A percentile compares a stretch with the other conserved stretches of the same genome.
Conservation (phyloP, 1,140 invertebrate species). For the Radopholus similis region DNA sequence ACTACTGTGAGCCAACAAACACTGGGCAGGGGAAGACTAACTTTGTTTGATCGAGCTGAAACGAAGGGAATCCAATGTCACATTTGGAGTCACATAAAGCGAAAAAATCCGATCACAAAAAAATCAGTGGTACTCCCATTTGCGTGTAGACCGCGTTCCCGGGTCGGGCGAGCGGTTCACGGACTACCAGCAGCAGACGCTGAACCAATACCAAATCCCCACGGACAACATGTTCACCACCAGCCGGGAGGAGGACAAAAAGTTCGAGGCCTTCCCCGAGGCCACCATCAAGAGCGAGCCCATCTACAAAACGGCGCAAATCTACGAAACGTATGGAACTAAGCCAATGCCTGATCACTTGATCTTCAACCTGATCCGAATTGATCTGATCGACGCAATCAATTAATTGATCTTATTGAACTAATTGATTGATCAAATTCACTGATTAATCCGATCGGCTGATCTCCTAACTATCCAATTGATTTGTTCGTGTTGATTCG, state of each 20-base stretch:
- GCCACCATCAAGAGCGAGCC: conserved; percentile 44
- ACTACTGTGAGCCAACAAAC: conserved; percentile 28
- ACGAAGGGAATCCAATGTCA: neutral
- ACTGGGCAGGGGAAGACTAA: neutral
- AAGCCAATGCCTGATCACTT: too few species aligned
- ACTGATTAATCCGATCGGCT: too few species aligned
- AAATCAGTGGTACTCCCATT: conserved; percentile 1
- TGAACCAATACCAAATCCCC: conserved; percentile 47
- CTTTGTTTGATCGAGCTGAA: too few species aligned
- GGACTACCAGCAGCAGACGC: conserved; percentile 35
- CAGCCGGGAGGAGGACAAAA: conserved; percentile 56
- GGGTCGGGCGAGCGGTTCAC: conserved; percentile 44
- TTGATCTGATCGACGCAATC: too few species aligned
- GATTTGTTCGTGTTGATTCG: too few species aligned
- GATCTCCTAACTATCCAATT: too few species aligned
- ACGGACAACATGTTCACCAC: conserved; percentile 58
- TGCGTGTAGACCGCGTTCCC: conserved; percentile 38
- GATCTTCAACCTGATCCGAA: too few species aligned
- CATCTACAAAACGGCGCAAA: conserved; percentile 55
- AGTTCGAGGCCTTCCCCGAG: conserved; percentile 60
- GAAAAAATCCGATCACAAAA: neutral
- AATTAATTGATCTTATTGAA: too few species aligned
- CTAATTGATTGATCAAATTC: too few species aligned
- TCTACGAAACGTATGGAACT: conserved; percentile 43
- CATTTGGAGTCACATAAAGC: too few species aligned